Percentiles rank a stretch among this genome's conserved stretches.
Conservation (phyloP, 2,797 vertebrate species). For the Limnodromus scolopaceus region DNA sequence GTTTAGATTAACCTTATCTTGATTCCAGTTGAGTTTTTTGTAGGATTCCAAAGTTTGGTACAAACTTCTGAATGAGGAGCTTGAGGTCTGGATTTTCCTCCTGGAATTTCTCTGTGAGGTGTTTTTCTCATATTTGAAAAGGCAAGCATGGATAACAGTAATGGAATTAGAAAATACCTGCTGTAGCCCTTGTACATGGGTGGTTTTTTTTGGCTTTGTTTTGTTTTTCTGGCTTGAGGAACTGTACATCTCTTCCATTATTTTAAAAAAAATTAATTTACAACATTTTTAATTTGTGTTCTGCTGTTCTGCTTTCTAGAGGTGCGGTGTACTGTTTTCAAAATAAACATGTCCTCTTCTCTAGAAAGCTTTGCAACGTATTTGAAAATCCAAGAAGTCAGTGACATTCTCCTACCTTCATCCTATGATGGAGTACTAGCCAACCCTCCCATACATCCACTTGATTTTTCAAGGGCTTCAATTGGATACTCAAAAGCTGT, state of each 20-base stretch:
- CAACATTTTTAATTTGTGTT: neutral
- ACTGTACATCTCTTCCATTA: neutral
- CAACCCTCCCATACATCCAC: neutral
- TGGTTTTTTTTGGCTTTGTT: neutral
- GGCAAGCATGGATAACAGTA: neutral
- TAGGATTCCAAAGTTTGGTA: neutral
- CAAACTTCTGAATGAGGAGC: neutral
- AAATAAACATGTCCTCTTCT: neutral
- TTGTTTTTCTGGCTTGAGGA: neutral
- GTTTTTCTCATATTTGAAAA: neutral
- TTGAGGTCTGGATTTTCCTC: neutral
- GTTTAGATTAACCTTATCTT: neutral
- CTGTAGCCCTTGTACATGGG: neutral
- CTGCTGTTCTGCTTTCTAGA: neutral
- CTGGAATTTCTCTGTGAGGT: neutral
- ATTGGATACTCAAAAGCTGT: neutral
- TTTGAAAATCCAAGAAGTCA: neutral
- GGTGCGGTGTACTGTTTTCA: neutral
- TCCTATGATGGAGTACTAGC: neutral
- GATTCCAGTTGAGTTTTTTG: neutral
- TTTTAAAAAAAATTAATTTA: neutral
- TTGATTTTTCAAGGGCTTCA: constrained; percentile 43
- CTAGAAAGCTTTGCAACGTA: neutral
- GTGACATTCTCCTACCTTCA: neutral
- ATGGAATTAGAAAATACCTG: neutral